phyloP scores from a whole-genome alignment of 2,888 invertebrate species.

The Sarcophaga rosellei region DNA sequence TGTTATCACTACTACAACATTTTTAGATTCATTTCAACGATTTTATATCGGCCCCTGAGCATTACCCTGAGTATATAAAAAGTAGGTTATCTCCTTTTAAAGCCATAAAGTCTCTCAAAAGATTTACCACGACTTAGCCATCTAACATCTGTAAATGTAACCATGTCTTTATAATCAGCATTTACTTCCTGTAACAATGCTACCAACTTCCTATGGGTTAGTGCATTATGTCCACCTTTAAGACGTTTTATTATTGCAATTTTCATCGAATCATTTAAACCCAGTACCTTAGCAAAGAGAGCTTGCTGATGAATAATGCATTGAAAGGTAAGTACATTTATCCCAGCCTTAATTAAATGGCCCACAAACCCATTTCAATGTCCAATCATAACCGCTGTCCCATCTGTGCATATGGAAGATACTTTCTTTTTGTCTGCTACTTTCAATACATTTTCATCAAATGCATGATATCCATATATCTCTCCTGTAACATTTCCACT shows the following conservation, averaged over 20 bases:
- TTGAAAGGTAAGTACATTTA: conserved; percentile 17
- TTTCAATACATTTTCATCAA: conserved; percentile 27
- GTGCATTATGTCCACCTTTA: conserved; percentile 21
- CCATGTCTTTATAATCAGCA: conserved; percentile 26
- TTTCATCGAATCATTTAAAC: conserved; percentile 18
- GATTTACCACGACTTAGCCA: conserved; percentile 27
- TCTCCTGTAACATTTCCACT: too few species aligned
- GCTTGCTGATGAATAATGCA: conserved; percentile 29
- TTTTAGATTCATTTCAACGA: too few species aligned
- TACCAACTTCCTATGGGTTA: conserved; percentile 8
- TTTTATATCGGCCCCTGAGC: too few species aligned
- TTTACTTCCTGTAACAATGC: conserved; percentile 23
- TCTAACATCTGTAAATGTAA: conserved; percentile 37
- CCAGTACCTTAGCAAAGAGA: conserved; percentile 9
- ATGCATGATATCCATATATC: conserved; percentile 8
- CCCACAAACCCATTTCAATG: conserved; percentile 29
- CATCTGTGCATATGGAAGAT: conserved; percentile 31
- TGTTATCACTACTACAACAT: too few species aligned
- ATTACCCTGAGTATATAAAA: too few species aligned
- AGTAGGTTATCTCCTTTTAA: conserved; percentile 16
- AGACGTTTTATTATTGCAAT: conserved; percentile 33
- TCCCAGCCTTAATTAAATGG: conserved; percentile 10
- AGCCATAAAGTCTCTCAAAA: conserved; percentile 13
- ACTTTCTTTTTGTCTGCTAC: conserved; percentile 20
- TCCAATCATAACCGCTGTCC: conserved; percentile 23